Evolutionary conservation across 2,113 vertebrate species (phyloP).

Genomic region (Vimba vimba): DNA sequence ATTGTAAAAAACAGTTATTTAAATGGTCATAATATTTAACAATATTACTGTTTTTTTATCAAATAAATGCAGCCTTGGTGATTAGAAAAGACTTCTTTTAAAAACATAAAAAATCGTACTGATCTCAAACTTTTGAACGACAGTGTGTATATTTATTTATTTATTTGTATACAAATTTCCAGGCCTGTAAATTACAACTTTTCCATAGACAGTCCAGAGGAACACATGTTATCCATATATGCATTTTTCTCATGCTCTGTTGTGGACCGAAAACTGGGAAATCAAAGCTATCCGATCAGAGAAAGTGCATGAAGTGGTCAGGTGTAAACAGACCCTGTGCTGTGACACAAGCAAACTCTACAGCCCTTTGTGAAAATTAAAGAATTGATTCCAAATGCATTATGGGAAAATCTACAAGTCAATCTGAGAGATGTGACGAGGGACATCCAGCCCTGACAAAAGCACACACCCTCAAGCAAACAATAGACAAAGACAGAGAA

Average conservation of each 20-base stretch:
- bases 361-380: background rate
- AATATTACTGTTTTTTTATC: too few species aligned
- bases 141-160: background rate
- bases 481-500: background rate
- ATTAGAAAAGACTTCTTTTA: too few species aligned
- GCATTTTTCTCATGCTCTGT: background rate
- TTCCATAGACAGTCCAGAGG: background rate
- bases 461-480: background rate
- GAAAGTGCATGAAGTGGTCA: too few species aligned
- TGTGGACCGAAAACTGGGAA: background rate
- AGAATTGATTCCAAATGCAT: background rate
- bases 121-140: too few species aligned
- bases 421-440: background rate
- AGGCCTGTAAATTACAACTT: too few species aligned
- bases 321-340: too few species aligned
- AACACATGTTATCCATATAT: background rate
- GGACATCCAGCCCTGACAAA: background rate
- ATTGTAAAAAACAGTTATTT: too few species aligned
- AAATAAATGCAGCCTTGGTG: too few species aligned
- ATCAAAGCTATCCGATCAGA: too few species aligned
- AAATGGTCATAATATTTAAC: too few species aligned
- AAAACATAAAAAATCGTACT: too few species aligned
- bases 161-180: background rate
- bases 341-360: background rate
- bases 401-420: background rate